Conservation (phyloP, 2,888 invertebrate species). For the Zaprionus obscuricornis region DNA sequence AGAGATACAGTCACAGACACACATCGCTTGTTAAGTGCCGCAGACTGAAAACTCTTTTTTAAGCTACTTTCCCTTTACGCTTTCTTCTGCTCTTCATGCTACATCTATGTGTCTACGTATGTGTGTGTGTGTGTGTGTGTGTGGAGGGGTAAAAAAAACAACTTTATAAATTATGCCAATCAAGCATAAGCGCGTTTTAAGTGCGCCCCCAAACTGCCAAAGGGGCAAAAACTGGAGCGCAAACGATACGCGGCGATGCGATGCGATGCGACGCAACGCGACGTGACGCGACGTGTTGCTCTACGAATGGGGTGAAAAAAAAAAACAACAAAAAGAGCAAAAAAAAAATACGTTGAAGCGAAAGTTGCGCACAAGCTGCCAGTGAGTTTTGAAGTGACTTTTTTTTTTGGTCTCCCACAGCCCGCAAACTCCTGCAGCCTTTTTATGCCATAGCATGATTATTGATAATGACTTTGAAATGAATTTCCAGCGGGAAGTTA, state of each 20-base stretch:
- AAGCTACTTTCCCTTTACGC: background rate
- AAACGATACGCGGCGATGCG: slow-evolving; percentile 8
- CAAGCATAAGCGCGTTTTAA: slow-evolving; percentile 73
- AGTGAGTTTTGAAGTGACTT: slow-evolving; percentile 15
- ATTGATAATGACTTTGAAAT: slow-evolving; percentile 73
- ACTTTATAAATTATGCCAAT: slow-evolving; percentile 74
- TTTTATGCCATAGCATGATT: slow-evolving; percentile 47
- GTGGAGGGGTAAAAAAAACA: slow-evolving; percentile 28
- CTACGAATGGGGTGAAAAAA: slow-evolving; percentile 15
- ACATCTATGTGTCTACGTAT: slow-evolving; percentile 26
- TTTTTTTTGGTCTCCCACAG: background rate
- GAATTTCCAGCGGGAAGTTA: slow-evolving; percentile 69
- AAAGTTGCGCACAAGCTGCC: slow-evolving; percentile 24
- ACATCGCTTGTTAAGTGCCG: slow-evolving; percentile 35
- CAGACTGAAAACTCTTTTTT: slow-evolving; percentile 19
- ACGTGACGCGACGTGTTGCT: background rate
- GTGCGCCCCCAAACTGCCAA: slow-evolving; percentile 54
- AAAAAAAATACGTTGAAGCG: too few species aligned
- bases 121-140: slow-evolving; percentile 4
- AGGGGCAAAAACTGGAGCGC: too few species aligned
- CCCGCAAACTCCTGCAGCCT: background rate
- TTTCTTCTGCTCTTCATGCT: slow-evolving; percentile 34
- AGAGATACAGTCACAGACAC: too few species aligned
- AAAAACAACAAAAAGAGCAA: too few species aligned
- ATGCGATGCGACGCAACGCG: background rate